Evolutionary conservation across 2,888 invertebrate genomes (phyloP).

Genomic region (Scaptomyza cyrtandrae): DNA sequence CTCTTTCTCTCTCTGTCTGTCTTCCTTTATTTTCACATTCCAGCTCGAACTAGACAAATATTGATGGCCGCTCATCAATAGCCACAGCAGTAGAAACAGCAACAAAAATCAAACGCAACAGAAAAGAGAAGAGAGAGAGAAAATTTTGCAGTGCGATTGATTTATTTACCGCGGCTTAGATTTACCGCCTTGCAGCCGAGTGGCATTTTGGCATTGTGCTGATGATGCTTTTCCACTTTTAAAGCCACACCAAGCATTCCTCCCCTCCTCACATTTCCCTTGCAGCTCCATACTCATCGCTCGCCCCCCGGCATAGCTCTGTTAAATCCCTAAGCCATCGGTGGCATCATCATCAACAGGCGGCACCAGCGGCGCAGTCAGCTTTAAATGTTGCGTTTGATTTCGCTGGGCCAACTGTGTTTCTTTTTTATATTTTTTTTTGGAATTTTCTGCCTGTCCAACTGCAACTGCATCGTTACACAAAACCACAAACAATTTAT

Average conservation of each 20-base stretch:
- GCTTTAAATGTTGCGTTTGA: conserved; percentile 74
- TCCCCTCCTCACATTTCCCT: not conserved
- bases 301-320: conserved; percentile 2
- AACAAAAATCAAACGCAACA: conserved; percentile 42
- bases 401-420: conserved; percentile 65
- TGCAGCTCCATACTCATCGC: not conserved
- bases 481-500: conserved; percentile 84
- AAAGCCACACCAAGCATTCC: conserved; percentile 28
- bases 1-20: conserved; percentile 16
- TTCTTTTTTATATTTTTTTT: conserved; percentile 24
- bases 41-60: conserved; percentile 80
- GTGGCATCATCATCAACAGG: conserved; percentile 49
- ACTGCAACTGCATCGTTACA: conserved; percentile 70
- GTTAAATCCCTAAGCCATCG: conserved; percentile 31
- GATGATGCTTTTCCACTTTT: conserved; percentile 70
- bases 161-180: conserved; percentile 81
- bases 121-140: conserved; percentile 34
- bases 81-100: conserved; percentile 52
- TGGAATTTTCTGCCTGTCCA: conserved; percentile 44
- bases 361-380: conserved; percentile 58
- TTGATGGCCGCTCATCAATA: conserved; percentile 82
- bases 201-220: conserved; percentile 78
- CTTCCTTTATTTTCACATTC: conserved; percentile 57
- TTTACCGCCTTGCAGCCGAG: conserved; percentile 74
- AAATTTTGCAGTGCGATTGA: conserved; percentile 75